Evolutionary conservation across 2,888 invertebrate genomes (phyloP), one percentile per base, ranked within the genome.

Genomic region (Tenthredo distinguenda): DNA sequence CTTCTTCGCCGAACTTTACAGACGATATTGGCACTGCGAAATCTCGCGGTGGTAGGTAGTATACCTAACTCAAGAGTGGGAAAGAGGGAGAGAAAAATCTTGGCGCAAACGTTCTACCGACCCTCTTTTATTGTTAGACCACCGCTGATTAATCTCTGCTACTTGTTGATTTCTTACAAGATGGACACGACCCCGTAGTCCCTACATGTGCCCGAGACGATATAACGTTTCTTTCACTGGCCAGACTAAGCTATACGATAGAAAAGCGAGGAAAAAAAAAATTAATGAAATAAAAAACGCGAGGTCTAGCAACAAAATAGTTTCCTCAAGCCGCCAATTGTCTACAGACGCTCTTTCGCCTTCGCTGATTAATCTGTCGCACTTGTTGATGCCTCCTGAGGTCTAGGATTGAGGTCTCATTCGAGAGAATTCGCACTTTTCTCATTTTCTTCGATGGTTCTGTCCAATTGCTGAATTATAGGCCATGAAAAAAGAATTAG

Each of bases 151-250:
- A 81, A 81, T 81, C 81, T 81, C 40, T 62, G 62, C 81, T 81
- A 81, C 81, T 81, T 81, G 81, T 81, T 81, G 81, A 81, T 81
- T 81, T 81, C 81, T 81, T 81, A 77, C 62, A 58, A 81, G 58
- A 62, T 62, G 81, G 62, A 37, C 58, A 81, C 40, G n/a, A 9
- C 40, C 18, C 72, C 37, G 15, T 43, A 74, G 40, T 74, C 21
- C 26, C 72, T 21, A 31, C 62, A 40, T 77, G 40, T 40, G 26
- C 81, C 40, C n/a, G 81, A 81, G 62, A 81, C 81, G 72, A n/a
- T 43, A 18, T 26, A 26, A 34, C n/a, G 72, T 74, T 74, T 74
- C 72, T 74, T 74, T 74, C 12, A 43, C 12, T 74, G 43, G 15
- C 72, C 26, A 40, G 72, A 26, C 21, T 10, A 9, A 15, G 43